Conservation (phyloP, 1,140 invertebrate species). For the Macrocentrus cingulum region DNA sequence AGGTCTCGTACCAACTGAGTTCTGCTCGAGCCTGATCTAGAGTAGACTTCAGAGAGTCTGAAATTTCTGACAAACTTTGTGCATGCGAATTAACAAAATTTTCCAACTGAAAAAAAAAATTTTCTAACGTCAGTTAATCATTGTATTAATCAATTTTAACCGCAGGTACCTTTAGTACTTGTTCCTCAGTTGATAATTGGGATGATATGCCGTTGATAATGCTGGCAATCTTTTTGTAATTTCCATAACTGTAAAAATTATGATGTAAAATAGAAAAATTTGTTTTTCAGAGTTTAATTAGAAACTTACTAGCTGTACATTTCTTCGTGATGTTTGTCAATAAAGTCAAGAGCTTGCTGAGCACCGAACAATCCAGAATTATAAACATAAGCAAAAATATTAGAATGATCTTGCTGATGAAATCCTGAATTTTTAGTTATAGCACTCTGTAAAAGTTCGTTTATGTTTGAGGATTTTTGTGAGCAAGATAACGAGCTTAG, state of each 20-base stretch:
- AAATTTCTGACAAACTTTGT: conserved; percentile 7
- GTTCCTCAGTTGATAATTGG: conserved; percentile 32
- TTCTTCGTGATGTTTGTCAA: conserved; percentile 49
- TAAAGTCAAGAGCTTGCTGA: conserved; percentile 52
- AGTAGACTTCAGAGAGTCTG: conserved; percentile 10
- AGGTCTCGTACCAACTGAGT: conserved; percentile 33
- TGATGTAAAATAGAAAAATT: too few species aligned
- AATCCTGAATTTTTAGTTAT: conserved; percentile 34
- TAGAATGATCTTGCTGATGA: conserved; percentile 40
- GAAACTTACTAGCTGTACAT: conserved; percentile 57
- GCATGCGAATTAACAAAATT: conserved; percentile 16
- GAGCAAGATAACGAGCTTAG: conserved; percentile 65
- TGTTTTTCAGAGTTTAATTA: background rate
- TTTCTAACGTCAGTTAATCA: background rate
- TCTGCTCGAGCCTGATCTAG: conserved; percentile 27
- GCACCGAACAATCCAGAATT: conserved; percentile 54
- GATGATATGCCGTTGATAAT: conserved; percentile 32
- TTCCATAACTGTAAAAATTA: conserved; percentile 30
- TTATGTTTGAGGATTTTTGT: conserved; percentile 45
- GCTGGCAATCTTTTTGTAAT: conserved; percentile 25
- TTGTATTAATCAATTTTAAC: conserved; percentile 9
- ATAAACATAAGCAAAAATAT: conserved; percentile 50
- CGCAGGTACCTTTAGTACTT: too few species aligned
- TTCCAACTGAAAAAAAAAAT: conserved; percentile 29
- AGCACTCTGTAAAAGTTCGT: conserved; percentile 35